Conservation (phyloP, 1,140 invertebrate species). For the Trichomalopsis sarcophagae region DNA sequence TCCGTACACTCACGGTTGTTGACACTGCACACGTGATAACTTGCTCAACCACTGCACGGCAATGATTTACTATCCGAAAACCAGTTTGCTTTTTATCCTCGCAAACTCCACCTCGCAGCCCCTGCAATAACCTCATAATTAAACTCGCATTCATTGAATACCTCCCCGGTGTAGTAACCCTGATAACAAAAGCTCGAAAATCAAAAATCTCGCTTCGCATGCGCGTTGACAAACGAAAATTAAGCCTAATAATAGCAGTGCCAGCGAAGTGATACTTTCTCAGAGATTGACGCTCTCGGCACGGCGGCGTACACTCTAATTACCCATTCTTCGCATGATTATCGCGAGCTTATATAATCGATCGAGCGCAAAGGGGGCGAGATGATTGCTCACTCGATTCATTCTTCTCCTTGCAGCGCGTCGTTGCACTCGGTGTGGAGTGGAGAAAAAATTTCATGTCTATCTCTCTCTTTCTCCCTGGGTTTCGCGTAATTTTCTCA, state of each 20-base stretch:
- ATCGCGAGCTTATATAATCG: slow-evolving; percentile 48
- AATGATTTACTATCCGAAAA: too few species aligned
- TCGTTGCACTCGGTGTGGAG: background rate
- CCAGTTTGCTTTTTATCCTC: too few species aligned
- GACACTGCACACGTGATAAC: too few species aligned
- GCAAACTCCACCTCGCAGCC: too few species aligned
- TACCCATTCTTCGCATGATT: slow-evolving; percentile 47
- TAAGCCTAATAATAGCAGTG: background rate
- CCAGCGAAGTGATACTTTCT: slow-evolving; percentile 29
- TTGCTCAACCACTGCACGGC: too few species aligned
- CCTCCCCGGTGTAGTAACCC: too few species aligned
- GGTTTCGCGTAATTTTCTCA: slow-evolving; percentile 46
- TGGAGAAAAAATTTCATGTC: background rate
- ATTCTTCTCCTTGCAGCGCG: slow-evolving; percentile 16
- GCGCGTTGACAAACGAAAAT: background rate
- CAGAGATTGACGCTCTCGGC: slow-evolving; percentile 11
- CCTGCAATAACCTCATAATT: too few species aligned
- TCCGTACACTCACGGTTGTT: too few species aligned
- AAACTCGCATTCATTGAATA: too few species aligned
- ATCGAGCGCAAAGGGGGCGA: slow-evolving; percentile 11
- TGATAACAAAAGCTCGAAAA: too few species aligned
- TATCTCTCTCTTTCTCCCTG: background rate
- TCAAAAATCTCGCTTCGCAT: background rate
- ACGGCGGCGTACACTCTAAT: slow-evolving; percentile 27
- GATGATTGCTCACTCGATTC: slow-evolving; percentile 32